Evolutionary conservation across 1,140 invertebrate genomes (phyloP).

Genomic region (Tetramorium alpestre): DNA sequence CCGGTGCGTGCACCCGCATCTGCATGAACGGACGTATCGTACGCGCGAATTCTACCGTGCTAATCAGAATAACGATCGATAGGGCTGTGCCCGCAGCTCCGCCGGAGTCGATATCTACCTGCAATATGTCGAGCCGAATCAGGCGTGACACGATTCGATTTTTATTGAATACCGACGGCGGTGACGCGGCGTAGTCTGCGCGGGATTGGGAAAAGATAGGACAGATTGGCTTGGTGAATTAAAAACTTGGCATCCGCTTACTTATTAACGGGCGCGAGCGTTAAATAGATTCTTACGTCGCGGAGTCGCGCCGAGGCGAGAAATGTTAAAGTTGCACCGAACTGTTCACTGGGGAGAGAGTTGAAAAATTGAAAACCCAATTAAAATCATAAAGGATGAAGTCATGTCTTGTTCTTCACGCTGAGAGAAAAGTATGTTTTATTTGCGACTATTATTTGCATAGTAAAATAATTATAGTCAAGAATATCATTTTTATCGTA

Average conservation of each 20-base stretch:
- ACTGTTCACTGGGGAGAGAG: not conserved
- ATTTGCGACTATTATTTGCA: too few species aligned
- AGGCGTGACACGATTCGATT: not conserved
- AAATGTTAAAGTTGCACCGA: not conserved
- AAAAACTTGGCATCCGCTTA: not conserved
- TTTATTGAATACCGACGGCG: slow-evolving; percentile 7
- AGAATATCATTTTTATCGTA: too few species aligned
- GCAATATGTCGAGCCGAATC: slow-evolving; percentile 3
- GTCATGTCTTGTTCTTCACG: not conserved
- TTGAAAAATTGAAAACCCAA: not conserved
- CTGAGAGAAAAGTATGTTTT: too few species aligned
- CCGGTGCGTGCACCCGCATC: slow-evolving; percentile 55
- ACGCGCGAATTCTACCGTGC: slow-evolving; percentile 52
- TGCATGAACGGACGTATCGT: slow-evolving; percentile 53
- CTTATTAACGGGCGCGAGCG: not conserved
- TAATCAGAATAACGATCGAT: slow-evolving; percentile 57
- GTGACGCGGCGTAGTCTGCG: too few species aligned
- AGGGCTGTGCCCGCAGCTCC: slow-evolving; percentile 16
- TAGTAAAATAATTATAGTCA: too few species aligned
- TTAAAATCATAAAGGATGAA: not conserved
- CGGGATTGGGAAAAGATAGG: not conserved
- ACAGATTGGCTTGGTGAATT: not conserved
- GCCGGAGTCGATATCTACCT: slow-evolving; percentile 35
- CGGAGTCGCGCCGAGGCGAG: not conserved
- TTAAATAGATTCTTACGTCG: not conserved